Percentiles rank a stretch among this genome's conserved stretches.
These are phyloP conservation scores for Stegana nigrithorax DNA, from an alignment of 2,888 invertebrate species.

Conservation along the genomic window DNA sequence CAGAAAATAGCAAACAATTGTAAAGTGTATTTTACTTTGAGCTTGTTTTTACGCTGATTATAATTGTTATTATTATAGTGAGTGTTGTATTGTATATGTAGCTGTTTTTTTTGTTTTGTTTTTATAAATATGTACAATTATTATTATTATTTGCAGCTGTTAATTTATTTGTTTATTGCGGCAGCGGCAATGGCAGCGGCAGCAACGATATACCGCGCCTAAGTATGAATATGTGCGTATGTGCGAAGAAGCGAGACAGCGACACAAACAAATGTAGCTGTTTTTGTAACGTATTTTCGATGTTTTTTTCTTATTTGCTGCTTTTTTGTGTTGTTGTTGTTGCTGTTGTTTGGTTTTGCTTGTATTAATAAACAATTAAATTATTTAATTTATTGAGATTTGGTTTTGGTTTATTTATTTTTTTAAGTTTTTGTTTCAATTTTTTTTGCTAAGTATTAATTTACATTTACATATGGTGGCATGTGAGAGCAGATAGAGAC, in stretches of 20 bases:
- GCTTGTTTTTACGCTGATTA: not conserved
- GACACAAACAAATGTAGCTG: not conserved
- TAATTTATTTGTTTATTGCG: not conserved
- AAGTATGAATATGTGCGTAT: too few species aligned
- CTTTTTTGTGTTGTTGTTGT: not conserved
- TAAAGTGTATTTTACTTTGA: not conserved
- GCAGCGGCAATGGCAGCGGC: too few species aligned
- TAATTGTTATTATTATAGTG: too few species aligned
- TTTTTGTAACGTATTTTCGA: not conserved
- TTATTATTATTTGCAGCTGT: not conserved
- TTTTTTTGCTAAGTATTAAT: too few species aligned
- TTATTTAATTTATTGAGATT: not conserved
- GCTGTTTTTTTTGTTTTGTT: not conserved
- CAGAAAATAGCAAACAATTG: not conserved
- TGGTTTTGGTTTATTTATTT: not conserved
- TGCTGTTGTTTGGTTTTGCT: not conserved
- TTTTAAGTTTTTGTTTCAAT: not conserved
- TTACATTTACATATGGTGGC: too few species aligned
- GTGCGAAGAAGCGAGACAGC: not conserved
- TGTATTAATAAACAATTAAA: constrained; percentile 2
- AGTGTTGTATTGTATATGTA: too few species aligned
- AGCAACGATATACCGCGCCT: not conserved
- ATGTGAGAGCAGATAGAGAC: too few species aligned
- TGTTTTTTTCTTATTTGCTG: not conserved
- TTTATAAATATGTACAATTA: not conserved